Evolutionary conservation across 2,113 vertebrate species (phyloP), one percentile per base, ranked within the genome.

Genomic region (Felis chaus): DNA sequence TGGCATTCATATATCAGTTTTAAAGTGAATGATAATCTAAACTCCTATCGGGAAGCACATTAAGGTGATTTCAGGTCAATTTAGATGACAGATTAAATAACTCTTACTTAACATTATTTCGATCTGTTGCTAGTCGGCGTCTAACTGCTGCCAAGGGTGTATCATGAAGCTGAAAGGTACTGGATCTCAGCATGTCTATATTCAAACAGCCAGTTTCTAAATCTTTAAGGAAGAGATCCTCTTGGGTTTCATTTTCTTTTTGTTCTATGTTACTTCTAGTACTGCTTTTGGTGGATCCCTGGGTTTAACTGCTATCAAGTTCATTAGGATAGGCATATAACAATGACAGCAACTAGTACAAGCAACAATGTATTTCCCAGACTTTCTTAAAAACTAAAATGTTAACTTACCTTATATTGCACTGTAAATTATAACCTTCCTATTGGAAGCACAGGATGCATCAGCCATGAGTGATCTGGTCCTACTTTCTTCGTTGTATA

Each of bases 31-130:
- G 21, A 97, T 71, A 79, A 91, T 61, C 27, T 84, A 79, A 63
- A 66, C 21, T 80, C 93, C 78, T 88, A 96, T 3, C 1, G 1
- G 45, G 55, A 96, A 95, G 65, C 48, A 96, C 66, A 96, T 92
- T 95, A 61, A 84, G 36, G 31, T 94, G 29, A 66, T 81, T 92
- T 96, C 66, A 91, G 71, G 92, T 91, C 91, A 93, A 39, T 91
- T 92, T 65, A 88, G 78, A 85, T 83, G 69, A 95, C 33, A 94
- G 55, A 94, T 68, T 91, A 93, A 80, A 14, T 65, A 82, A 90
- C 74, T 45, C 39, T 36, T 76, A 57, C n/a, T 91, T 69, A 73
- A 73, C 3, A 84, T 12, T 71, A 29, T 55, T 78, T 91, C 15
- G 1, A 90, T 71, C 29, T 57, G 71, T 57, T 94, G 31, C 48